Conservation (phyloP, 1,140 invertebrate species). For the Oedothorax gibbosus region DNA sequence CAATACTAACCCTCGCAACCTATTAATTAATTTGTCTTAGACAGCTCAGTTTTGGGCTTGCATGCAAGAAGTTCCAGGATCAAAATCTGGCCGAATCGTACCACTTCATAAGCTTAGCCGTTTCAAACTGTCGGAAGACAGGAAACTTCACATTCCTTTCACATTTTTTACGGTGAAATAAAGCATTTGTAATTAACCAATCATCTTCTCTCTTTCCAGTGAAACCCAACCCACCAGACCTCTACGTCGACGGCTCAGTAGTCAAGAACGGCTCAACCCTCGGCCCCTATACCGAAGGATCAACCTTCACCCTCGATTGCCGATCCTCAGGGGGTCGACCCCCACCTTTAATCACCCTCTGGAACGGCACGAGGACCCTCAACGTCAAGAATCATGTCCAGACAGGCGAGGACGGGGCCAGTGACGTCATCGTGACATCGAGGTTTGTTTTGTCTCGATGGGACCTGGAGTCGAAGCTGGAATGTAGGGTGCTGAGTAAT, state of each 20-base stretch:
- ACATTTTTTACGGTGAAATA: too few relatives aligned
- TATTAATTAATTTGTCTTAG: too few relatives aligned
- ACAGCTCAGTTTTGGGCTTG: too few relatives aligned
- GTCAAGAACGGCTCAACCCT: slow-evolving; percentile 52
- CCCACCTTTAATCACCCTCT: slow-evolving; percentile 62
- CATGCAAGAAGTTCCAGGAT: too few relatives aligned
- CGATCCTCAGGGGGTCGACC: slow-evolving; percentile 63
- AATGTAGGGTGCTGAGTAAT: slow-evolving; percentile 72
- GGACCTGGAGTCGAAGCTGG: slow-evolving; percentile 82
- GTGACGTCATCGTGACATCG: slow-evolving; percentile 61
- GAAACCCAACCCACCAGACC: slow-evolving; percentile 61
- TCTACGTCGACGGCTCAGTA: slow-evolving; percentile 54
- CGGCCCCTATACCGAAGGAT: slow-evolving; percentile 64
- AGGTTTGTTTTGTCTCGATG: slow-evolving; percentile 71
- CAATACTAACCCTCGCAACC: too few relatives aligned
- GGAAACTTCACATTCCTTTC: too few relatives aligned
- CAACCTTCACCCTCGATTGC: slow-evolving; percentile 63
- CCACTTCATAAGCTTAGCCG: too few relatives aligned
- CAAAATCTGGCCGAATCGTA: too few relatives aligned
- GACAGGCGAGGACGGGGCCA: slow-evolving; percentile 30
- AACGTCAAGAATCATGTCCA: slow-evolving; percentile 54
- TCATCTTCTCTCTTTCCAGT: slow-evolving; percentile 50
- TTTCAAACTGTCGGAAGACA: too few relatives aligned
- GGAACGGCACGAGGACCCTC: slow-evolving; percentile 62
- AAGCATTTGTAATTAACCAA: too few relatives aligned